Evolutionary conservation across 2,888 invertebrate genomes (phyloP).

Genomic region (Pseudolycoriella hygida): DNA sequence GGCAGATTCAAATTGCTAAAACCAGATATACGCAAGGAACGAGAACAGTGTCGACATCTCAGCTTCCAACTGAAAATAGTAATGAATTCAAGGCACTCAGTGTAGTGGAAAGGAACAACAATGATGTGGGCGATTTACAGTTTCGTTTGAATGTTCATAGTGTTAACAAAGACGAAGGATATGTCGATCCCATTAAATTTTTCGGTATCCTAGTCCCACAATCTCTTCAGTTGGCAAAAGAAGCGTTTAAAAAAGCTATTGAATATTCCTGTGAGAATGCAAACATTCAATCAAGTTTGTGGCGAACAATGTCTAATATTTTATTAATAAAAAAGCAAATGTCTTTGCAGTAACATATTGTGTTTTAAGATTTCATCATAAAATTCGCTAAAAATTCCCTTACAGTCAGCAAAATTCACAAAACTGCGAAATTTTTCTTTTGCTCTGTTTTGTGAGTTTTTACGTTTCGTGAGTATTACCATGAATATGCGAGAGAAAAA

Average conservation of each 20-base stretch:
- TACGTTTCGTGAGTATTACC: too few species aligned
- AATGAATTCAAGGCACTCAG: slow-evolving; percentile 31
- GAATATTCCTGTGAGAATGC: slow-evolving; percentile 47
- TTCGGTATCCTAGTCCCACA: slow-evolving; percentile 75
- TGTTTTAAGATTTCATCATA: too few species aligned
- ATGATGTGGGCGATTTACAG: slow-evolving; percentile 20
- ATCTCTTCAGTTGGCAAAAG: slow-evolving; percentile 55
- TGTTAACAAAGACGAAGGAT: slow-evolving; percentile 24
- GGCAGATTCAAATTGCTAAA: slow-evolving; percentile 58
- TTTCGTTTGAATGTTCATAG: slow-evolving; percentile 23
- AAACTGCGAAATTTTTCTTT: too few species aligned
- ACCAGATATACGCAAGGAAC: slow-evolving; percentile 64
- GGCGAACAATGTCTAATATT: background rate
- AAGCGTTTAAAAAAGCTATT: slow-evolving; percentile 50
- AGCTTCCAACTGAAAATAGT: slow-evolving; percentile 43
- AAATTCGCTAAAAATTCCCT: too few species aligned
- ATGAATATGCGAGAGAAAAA: too few species aligned
- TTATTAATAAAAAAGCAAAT: slow-evolving; percentile 3
- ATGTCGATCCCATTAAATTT: slow-evolving; percentile 58
- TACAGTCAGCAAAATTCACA: too few species aligned
- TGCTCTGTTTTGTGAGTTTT: too few species aligned
- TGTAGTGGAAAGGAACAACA: slow-evolving; percentile 25
- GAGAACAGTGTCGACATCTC: slow-evolving; percentile 46
- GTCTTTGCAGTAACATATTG: too few species aligned
- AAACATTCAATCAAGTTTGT: slow-evolving; percentile 47